A percentile compares a stretch with the other conserved stretches of the same genome.
phyloP scores from a whole-genome alignment of 2,888 invertebrate genomes.

The Cotesia congregata region DNA sequence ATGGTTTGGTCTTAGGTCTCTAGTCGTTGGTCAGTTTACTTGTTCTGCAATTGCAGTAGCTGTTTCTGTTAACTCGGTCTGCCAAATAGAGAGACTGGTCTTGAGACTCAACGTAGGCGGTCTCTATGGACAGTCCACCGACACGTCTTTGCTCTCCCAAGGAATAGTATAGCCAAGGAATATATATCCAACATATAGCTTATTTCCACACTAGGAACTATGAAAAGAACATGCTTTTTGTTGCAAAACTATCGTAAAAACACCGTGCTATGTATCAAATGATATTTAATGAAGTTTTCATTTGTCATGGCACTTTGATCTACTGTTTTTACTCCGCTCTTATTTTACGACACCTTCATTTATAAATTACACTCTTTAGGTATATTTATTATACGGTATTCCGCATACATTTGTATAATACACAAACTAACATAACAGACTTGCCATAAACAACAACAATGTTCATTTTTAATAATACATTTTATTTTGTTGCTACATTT shows the following conservation, averaged over 20 bases:
- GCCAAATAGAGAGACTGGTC: constrained; percentile 65
- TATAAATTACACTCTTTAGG: neutral
- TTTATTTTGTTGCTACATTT: neutral
- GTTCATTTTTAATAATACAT: neutral
- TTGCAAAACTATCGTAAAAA: constrained; percentile 5
- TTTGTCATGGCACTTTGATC: constrained; percentile 32
- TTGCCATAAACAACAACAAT: neutral
- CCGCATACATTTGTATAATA: neutral
- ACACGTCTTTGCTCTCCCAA: constrained; percentile 21
- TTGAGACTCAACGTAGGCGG: constrained; percentile 61
- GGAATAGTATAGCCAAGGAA: too few species aligned
- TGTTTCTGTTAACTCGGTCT: constrained; percentile 37
- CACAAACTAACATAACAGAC: neutral
- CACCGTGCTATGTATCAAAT: constrained; percentile 3
- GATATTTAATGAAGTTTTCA: constrained; percentile 31
- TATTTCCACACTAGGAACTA: constrained; percentile 31
- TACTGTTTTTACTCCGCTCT: constrained; percentile 16
- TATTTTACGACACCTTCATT: neutral
- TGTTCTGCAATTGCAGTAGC: neutral
- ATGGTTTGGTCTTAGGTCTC: too few species aligned
- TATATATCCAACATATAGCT: too few species aligned
- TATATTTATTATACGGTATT: neutral
- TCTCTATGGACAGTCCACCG: constrained; percentile 45
- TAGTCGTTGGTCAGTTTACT: neutral
- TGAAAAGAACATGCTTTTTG: constrained; percentile 31